Conservation (phyloP, 1,140 invertebrate species). For the Hirudo medicinalis region DNA sequence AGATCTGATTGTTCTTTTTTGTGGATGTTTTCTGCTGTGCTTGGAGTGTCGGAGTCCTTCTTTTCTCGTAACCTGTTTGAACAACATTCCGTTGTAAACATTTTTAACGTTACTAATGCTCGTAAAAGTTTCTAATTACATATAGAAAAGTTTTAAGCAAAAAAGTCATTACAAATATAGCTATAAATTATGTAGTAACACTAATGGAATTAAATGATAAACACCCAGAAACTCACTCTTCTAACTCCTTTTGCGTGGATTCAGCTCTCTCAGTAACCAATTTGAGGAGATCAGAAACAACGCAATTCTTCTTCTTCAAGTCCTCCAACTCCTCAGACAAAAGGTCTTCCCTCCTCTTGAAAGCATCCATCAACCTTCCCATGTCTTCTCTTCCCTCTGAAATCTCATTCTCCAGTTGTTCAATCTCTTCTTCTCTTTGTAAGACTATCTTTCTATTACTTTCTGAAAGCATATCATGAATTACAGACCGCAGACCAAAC, state of each 20-base stretch:
- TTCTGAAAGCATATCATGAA: slow-evolving; percentile 9
- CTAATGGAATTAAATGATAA: not conserved
- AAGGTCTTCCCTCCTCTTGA: slow-evolving; percentile 19
- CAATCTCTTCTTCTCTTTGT: slow-evolving; percentile 21
- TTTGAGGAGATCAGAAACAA: slow-evolving; percentile 21
- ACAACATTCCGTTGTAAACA: too few species aligned
- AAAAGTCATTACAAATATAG: too few species aligned
- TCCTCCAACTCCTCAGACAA: slow-evolving; percentile 22
- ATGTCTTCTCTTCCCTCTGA: slow-evolving; percentile 17
- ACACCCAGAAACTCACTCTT: slow-evolving; percentile 3
- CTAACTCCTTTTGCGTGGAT: slow-evolving; percentile 19
- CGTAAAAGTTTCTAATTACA: too few species aligned
- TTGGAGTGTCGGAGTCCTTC: too few species aligned
- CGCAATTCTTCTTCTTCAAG: slow-evolving; percentile 21
- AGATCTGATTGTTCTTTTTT: slow-evolving; percentile 9
- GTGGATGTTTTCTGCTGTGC: not conserved
- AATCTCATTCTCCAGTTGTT: slow-evolving; percentile 18
- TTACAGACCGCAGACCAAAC: too few species aligned
- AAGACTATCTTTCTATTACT: slow-evolving; percentile 3
- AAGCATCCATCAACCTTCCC: slow-evolving; percentile 18
- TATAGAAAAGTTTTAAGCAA: too few species aligned
- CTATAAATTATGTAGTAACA: too few species aligned
- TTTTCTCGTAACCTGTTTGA: too few species aligned
- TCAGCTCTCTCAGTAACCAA: slow-evolving; percentile 21
- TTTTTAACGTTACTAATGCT: too few species aligned